Evolutionary conservation across 2,113 vertebrate species (phyloP).

Genomic region (Motacilla tschutschensis): DNA sequence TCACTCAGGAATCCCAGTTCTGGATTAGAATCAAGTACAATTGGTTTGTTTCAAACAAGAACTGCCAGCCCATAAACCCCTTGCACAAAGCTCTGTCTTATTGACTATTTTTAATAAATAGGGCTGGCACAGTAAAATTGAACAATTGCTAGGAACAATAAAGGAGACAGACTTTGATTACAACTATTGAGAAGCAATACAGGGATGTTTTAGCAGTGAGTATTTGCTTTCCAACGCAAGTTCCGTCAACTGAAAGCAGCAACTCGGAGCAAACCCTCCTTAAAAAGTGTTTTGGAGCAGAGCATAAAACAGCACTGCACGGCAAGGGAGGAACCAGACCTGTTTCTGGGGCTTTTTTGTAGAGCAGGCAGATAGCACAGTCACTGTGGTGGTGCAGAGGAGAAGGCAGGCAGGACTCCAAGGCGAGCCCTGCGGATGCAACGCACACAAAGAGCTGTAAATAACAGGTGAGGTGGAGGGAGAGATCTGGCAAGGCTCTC

Average conservation of each 20-base stretch:
- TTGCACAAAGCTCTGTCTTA: not conserved
- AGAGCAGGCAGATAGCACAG: not conserved
- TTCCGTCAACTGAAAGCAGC: conserved; percentile 26
- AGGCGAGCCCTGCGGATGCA: not conserved
- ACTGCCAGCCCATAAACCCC: not conserved
- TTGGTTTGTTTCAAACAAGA: conserved; percentile 10
- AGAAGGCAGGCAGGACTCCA: not conserved
- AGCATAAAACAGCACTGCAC: not conserved
- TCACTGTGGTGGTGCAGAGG: not conserved
- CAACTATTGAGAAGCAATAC: not conserved
- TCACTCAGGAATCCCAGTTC: conserved; percentile 22
- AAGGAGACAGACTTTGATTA: conserved; percentile 30
- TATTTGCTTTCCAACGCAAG: not conserved
- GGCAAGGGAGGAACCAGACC: conserved; percentile 2
- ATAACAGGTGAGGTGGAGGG: not conserved
- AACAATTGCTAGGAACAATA: conserved; percentile 7
- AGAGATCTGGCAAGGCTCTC: conserved; percentile 13
- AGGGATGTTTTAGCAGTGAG: not conserved
- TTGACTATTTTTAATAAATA: conserved; percentile 51
- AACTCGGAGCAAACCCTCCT: not conserved
- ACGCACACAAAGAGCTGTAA: conserved; percentile 20
- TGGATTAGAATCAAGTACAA: conserved; percentile 16
- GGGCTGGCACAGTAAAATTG: conserved; percentile 22
- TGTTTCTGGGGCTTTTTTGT: not conserved
- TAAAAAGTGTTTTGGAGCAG: conserved; percentile 8